phyloP scores from a whole-genome alignment of 2,113 vertebrate species.

The Gadus chalcogrammus region DNA sequence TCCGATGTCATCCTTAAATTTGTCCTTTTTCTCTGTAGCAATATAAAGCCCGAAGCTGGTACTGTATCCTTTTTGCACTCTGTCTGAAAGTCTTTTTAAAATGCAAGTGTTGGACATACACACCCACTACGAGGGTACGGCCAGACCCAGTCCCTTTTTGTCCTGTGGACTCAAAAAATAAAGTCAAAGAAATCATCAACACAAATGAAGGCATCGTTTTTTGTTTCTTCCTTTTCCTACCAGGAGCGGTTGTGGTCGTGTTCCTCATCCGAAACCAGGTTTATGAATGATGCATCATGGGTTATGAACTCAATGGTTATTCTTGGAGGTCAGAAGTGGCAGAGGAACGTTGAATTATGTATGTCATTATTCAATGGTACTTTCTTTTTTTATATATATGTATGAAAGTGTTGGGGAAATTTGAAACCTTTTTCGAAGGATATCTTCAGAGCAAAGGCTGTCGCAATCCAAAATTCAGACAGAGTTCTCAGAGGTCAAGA shows the following conservation, averaged over 20 bases:
- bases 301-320: background rate
- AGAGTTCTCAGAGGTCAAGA: no score
- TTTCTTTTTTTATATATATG: background rate
- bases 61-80: background rate
- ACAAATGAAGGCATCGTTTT: no score
- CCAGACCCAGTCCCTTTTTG: no score
- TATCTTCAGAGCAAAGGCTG: background rate
- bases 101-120: background rate
- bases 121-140: background rate
- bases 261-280: no score
- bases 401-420: slow-evolving; percentile 18
- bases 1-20: slow-evolving; percentile 23
- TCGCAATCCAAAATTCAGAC: no score
- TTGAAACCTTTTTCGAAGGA: slow-evolving; percentile 26
- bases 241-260: no score
- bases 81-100: no score
- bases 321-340: background rate
- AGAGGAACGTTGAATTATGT: background rate
- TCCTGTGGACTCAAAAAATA: no score
- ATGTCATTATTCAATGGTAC: slow-evolving; percentile 21
- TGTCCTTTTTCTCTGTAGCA: background rate
- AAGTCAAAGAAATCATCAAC: no score
- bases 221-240: no score
- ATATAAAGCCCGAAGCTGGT: background rate
- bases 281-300: background rate